These are phyloP conservation scores for Endotricha flammealis DNA, from an alignment of 2,888 invertebrate species.

Conservation along the genomic window DNA sequence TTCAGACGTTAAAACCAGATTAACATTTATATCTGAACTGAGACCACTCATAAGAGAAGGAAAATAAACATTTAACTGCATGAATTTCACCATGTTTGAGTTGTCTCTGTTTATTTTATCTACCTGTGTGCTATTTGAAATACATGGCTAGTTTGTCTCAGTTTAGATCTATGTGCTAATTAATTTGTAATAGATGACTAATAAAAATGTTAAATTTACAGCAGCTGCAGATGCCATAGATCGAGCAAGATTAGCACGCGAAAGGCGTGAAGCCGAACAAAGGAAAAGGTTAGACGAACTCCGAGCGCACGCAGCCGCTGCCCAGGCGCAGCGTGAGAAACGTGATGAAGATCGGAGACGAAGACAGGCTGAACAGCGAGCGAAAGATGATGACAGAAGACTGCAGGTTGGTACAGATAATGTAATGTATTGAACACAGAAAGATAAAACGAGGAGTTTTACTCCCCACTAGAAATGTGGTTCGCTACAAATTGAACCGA, in stretches of 20 bases:
- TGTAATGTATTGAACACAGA: too few species aligned
- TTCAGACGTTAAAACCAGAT: too few species aligned
- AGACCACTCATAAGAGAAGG: too few species aligned
- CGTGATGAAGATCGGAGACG: conserved; percentile 90
- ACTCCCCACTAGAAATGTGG: too few species aligned
- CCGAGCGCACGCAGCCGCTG: conserved; percentile 91
- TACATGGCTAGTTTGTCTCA: conserved; percentile 3
- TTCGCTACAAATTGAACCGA: too few species aligned
- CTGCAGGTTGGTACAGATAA: conserved; percentile 39
- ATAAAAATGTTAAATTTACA: conserved; percentile 19
- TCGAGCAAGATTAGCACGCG: conserved; percentile 86
- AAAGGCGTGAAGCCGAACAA: conserved; percentile 93
- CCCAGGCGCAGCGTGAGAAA: conserved; percentile 93
- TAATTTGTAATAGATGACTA: background rate
- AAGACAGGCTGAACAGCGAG: conserved; percentile 89
- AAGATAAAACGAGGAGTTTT: too few species aligned
- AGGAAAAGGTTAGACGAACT: conserved; percentile 93
- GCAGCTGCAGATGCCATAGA: conserved; percentile 71
- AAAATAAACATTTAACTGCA: too few species aligned
- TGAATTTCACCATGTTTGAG: too few species aligned
- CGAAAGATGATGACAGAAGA: conserved; percentile 84
- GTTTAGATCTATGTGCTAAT: background rate
- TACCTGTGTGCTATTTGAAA: conserved; percentile 3
- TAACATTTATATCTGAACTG: too few species aligned
- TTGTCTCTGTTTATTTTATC: too few species aligned